Evolutionary conservation across 1,140 invertebrate species (phyloP).

Genomic region (Neodiprion fabricii): DNA sequence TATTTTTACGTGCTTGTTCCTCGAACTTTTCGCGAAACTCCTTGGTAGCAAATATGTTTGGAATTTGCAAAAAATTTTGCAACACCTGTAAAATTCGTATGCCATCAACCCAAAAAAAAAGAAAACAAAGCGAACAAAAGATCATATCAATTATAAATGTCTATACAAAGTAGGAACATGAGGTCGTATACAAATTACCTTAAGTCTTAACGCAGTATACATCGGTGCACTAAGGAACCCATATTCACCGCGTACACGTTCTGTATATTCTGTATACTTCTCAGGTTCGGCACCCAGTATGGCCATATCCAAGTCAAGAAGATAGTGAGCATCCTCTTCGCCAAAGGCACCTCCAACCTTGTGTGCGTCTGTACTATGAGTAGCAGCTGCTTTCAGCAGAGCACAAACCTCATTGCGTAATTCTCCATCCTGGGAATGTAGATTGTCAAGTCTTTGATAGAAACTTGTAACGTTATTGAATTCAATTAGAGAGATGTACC

Average conservation of each 20-base stretch:
- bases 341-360: slow-evolving; percentile 64
- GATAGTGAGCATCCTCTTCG: slow-evolving; percentile 67
- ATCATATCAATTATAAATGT: not conserved
- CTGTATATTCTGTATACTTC: slow-evolving; percentile 62
- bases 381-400: slow-evolving; percentile 62
- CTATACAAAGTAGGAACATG: not conserved
- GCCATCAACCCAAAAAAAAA: slow-evolving; percentile 23
- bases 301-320: slow-evolving; percentile 70
- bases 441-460: slow-evolving; percentile 9
- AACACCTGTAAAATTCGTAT: slow-evolving; percentile 58
- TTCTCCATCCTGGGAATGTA: slow-evolving; percentile 48
- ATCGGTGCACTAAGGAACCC: slow-evolving; percentile 63
- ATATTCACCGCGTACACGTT: slow-evolving; percentile 66
- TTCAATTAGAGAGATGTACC: slow-evolving; percentile 11
- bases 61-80: slow-evolving; percentile 69
- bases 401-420: slow-evolving; percentile 59
- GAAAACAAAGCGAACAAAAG: slow-evolving; percentile 19
- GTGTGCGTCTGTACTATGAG: slow-evolving; percentile 69
- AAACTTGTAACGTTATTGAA: slow-evolving; percentile 3
- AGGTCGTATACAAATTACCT: slow-evolving; percentile 51
- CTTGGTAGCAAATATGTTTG: slow-evolving; percentile 72
- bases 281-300: slow-evolving; percentile 61
- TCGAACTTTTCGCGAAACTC: slow-evolving; percentile 68
- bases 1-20: slow-evolving; percentile 67
- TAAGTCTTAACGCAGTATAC: slow-evolving; percentile 65